Conservation (phyloP, 2,888 invertebrate genomes). For the Ormyrus thymus region DNA sequence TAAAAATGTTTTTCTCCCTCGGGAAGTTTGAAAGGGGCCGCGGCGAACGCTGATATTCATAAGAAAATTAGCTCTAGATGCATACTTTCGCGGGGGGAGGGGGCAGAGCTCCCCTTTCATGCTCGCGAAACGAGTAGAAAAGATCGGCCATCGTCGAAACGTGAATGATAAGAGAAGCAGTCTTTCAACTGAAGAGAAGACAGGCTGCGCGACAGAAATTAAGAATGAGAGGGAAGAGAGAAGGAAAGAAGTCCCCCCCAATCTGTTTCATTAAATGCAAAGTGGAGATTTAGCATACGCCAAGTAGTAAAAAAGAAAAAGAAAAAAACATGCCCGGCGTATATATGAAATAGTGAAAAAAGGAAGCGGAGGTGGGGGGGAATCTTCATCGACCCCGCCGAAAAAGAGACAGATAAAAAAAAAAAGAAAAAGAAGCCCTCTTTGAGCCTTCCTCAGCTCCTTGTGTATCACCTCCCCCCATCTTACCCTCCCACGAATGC, state of each 20-base stretch:
- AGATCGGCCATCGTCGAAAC: constrained; percentile 48
- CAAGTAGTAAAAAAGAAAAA: constrained; percentile 39
- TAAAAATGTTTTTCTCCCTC: not conserved
- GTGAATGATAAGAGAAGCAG: constrained; percentile 49
- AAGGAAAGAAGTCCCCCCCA: constrained; percentile 40
- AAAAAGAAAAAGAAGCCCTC: constrained; percentile 58
- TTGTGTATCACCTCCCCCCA: constrained; percentile 69
- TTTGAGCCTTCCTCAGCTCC: constrained; percentile 69
- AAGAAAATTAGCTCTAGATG: constrained; percentile 8
- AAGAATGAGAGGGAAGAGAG: constrained; percentile 48
- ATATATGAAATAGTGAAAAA: constrained; percentile 6
- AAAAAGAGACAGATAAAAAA: constrained; percentile 28
- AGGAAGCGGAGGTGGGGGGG: constrained; percentile 11
- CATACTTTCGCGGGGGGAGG: not conserved
- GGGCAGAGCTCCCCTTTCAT: not conserved
- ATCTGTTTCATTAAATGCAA: constrained; percentile 56
- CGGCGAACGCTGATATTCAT: not conserved
- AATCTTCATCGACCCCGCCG: constrained; percentile 32
- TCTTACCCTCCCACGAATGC: constrained; percentile 73
- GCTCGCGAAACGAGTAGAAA: constrained; percentile 16
- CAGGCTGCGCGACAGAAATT: constrained; percentile 44
- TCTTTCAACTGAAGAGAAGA: constrained; percentile 34
- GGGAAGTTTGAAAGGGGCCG: not conserved
- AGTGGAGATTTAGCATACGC: constrained; percentile 51
- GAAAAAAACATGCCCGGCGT: not conserved